Conservation (phyloP, 1,140 invertebrate species). For the Holotrichia oblita region DNA sequence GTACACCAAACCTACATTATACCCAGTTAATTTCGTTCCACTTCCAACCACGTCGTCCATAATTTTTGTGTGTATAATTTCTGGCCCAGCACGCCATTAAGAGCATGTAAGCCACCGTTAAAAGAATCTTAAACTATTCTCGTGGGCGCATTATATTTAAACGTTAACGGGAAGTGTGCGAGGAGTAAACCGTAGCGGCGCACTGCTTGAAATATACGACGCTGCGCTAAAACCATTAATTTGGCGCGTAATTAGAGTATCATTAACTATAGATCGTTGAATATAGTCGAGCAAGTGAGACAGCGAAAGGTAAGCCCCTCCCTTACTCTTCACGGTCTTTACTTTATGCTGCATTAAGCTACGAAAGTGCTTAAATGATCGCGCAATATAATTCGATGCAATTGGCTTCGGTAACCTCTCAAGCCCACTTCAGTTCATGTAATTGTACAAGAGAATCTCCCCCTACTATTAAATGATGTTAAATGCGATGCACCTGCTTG, state of each 20-base stretch:
- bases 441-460: too few species aligned
- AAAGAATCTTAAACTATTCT: constrained; percentile 35
- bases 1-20: not conserved
- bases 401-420: too few species aligned
- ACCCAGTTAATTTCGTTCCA: constrained; percentile 26
- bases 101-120: constrained; percentile 10
- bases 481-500: too few species aligned
- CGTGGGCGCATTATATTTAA: not conserved
- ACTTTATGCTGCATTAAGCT: constrained; percentile 4
- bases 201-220: constrained; percentile 41
- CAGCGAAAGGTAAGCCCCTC: too few species aligned
- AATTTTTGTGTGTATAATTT: constrained; percentile 15
- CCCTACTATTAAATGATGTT: too few species aligned
- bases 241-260: constrained; percentile 37
- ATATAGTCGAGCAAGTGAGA: too few species aligned
- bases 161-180: too few species aligned
- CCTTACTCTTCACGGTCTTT: not conserved
- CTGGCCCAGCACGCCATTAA: constrained; percentile 21
- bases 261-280: constrained; percentile 9
- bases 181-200: too few species aligned
- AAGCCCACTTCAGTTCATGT: too few species aligned
- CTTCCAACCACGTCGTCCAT: not conserved
- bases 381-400: constrained; percentile 5
- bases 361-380: constrained; percentile 6
- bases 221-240: constrained; percentile 40